Conservation (phyloP, 2,113 vertebrate species). For the Ictalurus furcatus region DNA sequence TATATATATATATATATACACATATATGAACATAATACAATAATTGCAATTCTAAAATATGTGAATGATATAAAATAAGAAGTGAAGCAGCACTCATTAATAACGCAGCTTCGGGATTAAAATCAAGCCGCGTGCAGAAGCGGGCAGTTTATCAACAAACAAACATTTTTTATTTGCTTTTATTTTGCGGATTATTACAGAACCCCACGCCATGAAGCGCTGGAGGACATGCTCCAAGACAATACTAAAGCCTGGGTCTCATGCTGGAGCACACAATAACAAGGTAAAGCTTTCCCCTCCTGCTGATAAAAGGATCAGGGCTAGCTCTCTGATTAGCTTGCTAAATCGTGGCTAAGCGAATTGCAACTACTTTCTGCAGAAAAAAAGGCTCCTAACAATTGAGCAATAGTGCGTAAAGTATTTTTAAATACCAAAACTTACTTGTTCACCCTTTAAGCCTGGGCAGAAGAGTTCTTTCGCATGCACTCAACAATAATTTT, state of each 20-base stretch:
- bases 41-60: neutral
- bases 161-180: neutral
- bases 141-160: neutral
- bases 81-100: neutral
- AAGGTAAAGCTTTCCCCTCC: neutral
- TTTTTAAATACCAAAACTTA: constrained; percentile 35
- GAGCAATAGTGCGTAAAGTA: neutral
- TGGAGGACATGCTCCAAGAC: neutral
- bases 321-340: constrained; percentile 1
- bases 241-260: neutral
- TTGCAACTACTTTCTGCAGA: constrained; percentile 28
- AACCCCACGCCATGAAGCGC: neutral
- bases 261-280: neutral
- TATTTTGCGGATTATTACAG: neutral
- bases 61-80: neutral
- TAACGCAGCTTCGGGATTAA: neutral
- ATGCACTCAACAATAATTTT: constrained; percentile 36
- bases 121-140: neutral
- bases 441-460: neutral
- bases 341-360: constrained; percentile 30
- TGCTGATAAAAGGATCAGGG: constrained; percentile 2
- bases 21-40: too few relatives aligned
- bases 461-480: neutral
- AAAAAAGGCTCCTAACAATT: neutral
- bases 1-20: too few relatives aligned